Conservation (phyloP, 1,140 invertebrate species). For the Megalonaias nervosa region DNA sequence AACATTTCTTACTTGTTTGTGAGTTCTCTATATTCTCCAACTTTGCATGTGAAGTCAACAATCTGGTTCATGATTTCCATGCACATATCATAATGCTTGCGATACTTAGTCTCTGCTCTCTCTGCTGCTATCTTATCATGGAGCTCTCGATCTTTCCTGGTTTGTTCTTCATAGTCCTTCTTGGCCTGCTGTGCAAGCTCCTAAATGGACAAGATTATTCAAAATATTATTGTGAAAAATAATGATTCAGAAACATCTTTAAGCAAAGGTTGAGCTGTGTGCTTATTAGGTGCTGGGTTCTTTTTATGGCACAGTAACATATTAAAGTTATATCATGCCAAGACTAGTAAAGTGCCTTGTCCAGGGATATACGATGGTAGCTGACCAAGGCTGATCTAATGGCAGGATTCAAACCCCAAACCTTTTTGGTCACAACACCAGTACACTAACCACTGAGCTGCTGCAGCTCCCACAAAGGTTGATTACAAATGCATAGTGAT, state of each 20-base stretch:
- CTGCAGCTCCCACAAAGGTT: no score
- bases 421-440: no score
- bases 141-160: constrained; percentile 62
- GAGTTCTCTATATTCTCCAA: constrained; percentile 68
- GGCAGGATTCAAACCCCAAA: no score
- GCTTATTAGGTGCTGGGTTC: no score
- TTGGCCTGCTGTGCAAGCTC: constrained; percentile 65
- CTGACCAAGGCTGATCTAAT: no score
- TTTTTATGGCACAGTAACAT: no score
- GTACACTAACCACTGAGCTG: no score
- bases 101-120: constrained; percentile 62
- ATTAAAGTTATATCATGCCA: no score
- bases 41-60: constrained; percentile 67
- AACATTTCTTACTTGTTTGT: constrained; percentile 64
- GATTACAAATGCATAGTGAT: no score
- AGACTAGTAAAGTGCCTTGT: no score
- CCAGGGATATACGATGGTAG: no score
- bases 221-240: constrained; percentile 3
- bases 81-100: constrained; percentile 67
- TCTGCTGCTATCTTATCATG: constrained; percentile 69
- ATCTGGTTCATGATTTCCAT: constrained; percentile 61
- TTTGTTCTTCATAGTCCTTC: constrained; percentile 67
- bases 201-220: constrained; percentile 36
- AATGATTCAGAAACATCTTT: not conserved
- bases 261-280: no score